A percentile compares a stretch with the other conserved stretches of the same genome.
Conservation (phyloP, 1,140 invertebrate genomes). For the Zaprionus gabonicus region DNA sequence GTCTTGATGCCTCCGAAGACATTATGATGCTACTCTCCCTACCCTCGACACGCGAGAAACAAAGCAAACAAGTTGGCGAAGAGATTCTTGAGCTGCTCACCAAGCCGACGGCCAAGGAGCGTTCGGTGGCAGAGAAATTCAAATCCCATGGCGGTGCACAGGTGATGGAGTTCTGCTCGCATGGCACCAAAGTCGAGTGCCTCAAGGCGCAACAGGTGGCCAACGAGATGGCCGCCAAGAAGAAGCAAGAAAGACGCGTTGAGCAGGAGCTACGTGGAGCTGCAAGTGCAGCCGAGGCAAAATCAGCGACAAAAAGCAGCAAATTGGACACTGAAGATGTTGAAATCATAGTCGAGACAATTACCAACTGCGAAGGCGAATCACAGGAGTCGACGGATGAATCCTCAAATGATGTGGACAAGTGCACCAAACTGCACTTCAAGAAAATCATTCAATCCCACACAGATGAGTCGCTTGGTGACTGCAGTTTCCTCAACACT, state of each 20-base stretch:
- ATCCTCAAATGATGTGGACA: constrained; percentile 61
- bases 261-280: constrained; percentile 67
- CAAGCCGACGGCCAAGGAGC: constrained; percentile 98
- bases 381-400: constrained; percentile 71
- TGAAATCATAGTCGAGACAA: constrained; percentile 63
- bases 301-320: constrained; percentile 3
- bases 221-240: constrained; percentile 80
- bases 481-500: constrained; percentile 99
- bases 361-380: constrained; percentile 62
- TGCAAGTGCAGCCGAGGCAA: constrained; percentile 9
- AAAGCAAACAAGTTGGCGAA: constrained; percentile 97
- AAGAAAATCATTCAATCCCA: constrained; percentile 98
- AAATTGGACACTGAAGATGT: constrained; percentile 74
- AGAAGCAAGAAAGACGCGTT: constrained; percentile 77
- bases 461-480: constrained; percentile 97
- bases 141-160: constrained; percentile 97
- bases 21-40: constrained; percentile 93
- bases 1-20: constrained; percentile 86
- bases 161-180: constrained; percentile 98
- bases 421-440: constrained; percentile 97
- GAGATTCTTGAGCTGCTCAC: constrained; percentile 97
- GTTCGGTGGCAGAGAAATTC: constrained; percentile 96
- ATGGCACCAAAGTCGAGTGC: constrained; percentile 96
- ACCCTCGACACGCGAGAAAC: constrained; percentile 97
- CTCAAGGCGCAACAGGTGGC: constrained; percentile 87